phyloP scores from a whole-genome alignment of 2,888 invertebrate species.

The Phlogophora meticulosa region DNA sequence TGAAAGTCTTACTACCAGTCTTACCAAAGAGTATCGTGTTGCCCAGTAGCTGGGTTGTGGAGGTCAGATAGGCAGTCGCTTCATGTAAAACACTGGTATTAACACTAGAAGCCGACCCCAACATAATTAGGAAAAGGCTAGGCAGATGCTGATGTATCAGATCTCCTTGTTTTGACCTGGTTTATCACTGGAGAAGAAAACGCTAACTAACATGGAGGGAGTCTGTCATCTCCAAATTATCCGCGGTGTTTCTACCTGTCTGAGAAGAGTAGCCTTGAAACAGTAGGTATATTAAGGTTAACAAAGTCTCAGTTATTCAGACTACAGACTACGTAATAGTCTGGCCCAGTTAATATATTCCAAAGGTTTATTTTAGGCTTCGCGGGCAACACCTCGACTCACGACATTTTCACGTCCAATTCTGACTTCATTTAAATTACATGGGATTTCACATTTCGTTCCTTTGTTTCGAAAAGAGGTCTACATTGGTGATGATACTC shows the following conservation, averaged over 20 bases:
- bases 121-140: no score
- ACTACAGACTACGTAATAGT: constrained; percentile 18
- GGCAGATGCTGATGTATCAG: no score
- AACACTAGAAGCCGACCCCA: no score
- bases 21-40: no score
- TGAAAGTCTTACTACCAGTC: no score
- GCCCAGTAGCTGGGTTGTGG: no score
- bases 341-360: constrained; percentile 53
- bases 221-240: neutral
- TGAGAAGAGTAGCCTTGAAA: neutral
- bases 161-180: no score
- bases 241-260: neutral
- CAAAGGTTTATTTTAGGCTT: constrained; percentile 55
- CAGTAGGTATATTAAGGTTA: constrained; percentile 17
- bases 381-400: constrained; percentile 18
- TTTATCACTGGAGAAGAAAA: no score
- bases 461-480: neutral
- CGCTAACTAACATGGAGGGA: no score
- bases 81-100: no score
- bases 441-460: constrained; percentile 25
- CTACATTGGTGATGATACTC: no score
- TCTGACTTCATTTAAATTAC: constrained; percentile 42
- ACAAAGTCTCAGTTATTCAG: constrained; percentile 31
- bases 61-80: no score
- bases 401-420: constrained; percentile 32